These are phyloP conservation scores for Macrochelys suwanniensis DNA, from an alignment of 2,797 vertebrate genomes.

Conservation along the genomic window DNA sequence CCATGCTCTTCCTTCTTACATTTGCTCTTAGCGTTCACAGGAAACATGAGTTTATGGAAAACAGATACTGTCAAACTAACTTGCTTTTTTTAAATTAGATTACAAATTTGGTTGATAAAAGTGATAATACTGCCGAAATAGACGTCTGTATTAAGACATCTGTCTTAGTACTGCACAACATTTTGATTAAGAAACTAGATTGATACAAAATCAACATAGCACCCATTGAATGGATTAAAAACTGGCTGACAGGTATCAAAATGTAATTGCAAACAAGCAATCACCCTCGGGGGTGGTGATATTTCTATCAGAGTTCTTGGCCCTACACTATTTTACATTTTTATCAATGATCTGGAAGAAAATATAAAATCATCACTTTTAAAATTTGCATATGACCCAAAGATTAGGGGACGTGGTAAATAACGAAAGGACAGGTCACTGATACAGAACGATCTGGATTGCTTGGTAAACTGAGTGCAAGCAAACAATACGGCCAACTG, in stretches of 20 bases:
- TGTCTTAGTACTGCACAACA: neutral
- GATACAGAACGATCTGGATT: neutral
- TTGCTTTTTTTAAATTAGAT: rapidly evolving
- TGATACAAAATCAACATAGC: neutral
- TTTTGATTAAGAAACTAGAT: neutral
- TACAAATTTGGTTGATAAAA: neutral
- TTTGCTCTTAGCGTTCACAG: neutral
- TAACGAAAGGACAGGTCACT: neutral
- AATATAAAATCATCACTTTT: no score
- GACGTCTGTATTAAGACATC: neutral
- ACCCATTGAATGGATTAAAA: neutral
- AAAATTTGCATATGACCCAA: no score
- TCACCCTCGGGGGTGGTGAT: neutral
- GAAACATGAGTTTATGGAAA: neutral
- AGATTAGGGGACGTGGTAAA: neutral
- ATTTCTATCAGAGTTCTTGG: neutral
- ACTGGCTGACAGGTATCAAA: neutral
- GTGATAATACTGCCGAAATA: neutral
- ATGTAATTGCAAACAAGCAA: neutral
- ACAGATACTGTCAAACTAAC: neutral
- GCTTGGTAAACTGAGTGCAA: neutral
- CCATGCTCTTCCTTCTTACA: neutral
- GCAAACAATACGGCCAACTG: no score
- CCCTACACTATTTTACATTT: no score
- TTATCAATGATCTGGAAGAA: no score